Base-by-base conservation (phyloP, 2,888 invertebrate genomes). In the Acronicta leporina region DNA sequence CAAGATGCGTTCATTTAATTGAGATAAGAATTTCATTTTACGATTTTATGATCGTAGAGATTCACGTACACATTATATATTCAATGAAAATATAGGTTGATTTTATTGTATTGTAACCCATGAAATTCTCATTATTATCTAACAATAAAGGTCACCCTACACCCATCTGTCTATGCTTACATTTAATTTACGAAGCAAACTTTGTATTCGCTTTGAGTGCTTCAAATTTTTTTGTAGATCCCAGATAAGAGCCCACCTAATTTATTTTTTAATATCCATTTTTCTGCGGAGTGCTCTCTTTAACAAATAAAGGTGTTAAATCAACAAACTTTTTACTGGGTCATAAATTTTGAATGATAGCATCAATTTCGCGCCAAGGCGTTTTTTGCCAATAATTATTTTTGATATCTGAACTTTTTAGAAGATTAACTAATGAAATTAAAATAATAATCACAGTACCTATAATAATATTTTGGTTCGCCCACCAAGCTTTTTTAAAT, bases 151-250 rank as follows among this genome's bases (percentile, higher is more conserved):
- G 53, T 46, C 58, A 63, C 65, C 78, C 77, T 84, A 80, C 41
- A 25, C 43, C 76, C 77, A 68, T 65, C 80, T 76, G 74, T 73
- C 74, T 69, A 73, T 83, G 87, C 86, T 89, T 89, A 87, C 87
- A 88, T 91, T 91, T 89, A 89, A 91, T 90, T 89, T 90, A 81
- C 82, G 78, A 75, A 82, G 76, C 70, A 69, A 79, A 83, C 82
- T 85, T 87, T 82, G 79, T 74, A 67, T 79, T 81, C 43, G 63
- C 47, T 71, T 63, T 64, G 75, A 66, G 57, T 63, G 75, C 63
- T 61, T 65, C 62, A 53, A 71, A 63, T 64, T 75, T 80, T 68
- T 68, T 66, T 59, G 48, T 48, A 69, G 81, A 78, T 75, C 58
- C 79, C 33, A 55, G 79, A 74, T 76, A 75, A 54, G 63, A 74